Evolutionary conservation across 2,113 vertebrate species (phyloP).

Genomic region (Aptenodytes patagonicus): DNA sequence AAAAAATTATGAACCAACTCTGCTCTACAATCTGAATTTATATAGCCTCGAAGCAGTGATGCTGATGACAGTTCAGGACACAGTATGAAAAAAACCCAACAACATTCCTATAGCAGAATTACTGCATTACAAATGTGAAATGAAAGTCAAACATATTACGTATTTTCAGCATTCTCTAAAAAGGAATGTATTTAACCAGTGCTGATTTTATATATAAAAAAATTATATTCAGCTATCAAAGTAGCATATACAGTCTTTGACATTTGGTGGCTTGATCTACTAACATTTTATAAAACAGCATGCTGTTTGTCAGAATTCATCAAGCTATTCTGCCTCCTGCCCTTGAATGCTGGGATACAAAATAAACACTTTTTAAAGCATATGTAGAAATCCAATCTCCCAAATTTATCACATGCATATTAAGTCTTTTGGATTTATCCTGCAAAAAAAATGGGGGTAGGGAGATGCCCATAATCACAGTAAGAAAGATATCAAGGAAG

Average conservation of each 20-base stretch:
- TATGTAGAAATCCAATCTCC: background rate
- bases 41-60: background rate
- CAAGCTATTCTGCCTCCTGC: background rate
- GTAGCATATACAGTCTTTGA: background rate
- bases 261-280: background rate
- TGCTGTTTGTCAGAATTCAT: background rate
- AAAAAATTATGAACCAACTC: background rate
- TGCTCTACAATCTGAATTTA: background rate
- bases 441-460: background rate
- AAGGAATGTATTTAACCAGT: background rate
- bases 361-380: background rate
- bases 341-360: background rate
- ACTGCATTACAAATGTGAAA: background rate
- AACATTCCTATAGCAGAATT: background rate
- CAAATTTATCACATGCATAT: background rate
- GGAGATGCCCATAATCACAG: background rate
- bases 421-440: background rate
- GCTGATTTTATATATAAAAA: background rate
- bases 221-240: background rate
- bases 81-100: accelerated
- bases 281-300: background rate
- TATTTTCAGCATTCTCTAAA: background rate
- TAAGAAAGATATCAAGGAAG: background rate
- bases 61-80: background rate
- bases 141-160: background rate